A percentile compares a stretch with the other conserved stretches of the same genome.
Evolutionary conservation across 2,888 invertebrate species (phyloP).

Genomic region (Scelioninae gen. 1): DNA sequence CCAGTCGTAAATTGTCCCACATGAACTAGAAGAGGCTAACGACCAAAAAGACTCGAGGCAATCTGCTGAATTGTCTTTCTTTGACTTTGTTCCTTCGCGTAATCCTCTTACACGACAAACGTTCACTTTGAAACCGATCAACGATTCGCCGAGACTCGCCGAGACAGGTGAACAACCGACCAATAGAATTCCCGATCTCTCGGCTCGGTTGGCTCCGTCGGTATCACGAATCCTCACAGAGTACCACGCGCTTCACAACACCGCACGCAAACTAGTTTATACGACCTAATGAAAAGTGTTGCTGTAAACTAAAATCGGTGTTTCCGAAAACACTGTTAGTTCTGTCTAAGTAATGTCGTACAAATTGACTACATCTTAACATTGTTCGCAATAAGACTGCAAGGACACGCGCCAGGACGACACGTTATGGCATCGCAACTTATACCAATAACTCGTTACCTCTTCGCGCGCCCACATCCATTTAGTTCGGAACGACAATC

Average conservation of each 20-base stretch:
- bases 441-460: constrained; percentile 9
- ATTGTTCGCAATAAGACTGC: neutral
- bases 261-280: constrained; percentile 31
- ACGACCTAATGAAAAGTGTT: constrained; percentile 12
- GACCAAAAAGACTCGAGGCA: no score
- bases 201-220: constrained; percentile 57
- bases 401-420: constrained; percentile 32
- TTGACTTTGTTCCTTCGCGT: constrained; percentile 19
- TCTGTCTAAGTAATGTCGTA: neutral
- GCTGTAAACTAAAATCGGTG: neutral
- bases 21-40: no score
- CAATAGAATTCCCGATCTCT: constrained; percentile 71
- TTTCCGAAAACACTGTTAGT: neutral
- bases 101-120: constrained; percentile 39
- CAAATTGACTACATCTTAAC: neutral
- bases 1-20: no score
- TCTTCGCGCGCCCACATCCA: constrained; percentile 37
- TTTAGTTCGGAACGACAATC: no score
- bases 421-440: constrained; percentile 29
- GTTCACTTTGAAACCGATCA: constrained; percentile 57
- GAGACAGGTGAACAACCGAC: constrained; percentile 72
- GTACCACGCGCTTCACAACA: constrained; percentile 55
- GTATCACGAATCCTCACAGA: constrained; percentile 60
- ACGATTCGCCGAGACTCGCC: constrained; percentile 66
- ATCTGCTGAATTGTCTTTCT: constrained; percentile 7